phyloP scores from a whole-genome alignment of 2,888 invertebrate species.

The Chydorus sphaericus region DNA sequence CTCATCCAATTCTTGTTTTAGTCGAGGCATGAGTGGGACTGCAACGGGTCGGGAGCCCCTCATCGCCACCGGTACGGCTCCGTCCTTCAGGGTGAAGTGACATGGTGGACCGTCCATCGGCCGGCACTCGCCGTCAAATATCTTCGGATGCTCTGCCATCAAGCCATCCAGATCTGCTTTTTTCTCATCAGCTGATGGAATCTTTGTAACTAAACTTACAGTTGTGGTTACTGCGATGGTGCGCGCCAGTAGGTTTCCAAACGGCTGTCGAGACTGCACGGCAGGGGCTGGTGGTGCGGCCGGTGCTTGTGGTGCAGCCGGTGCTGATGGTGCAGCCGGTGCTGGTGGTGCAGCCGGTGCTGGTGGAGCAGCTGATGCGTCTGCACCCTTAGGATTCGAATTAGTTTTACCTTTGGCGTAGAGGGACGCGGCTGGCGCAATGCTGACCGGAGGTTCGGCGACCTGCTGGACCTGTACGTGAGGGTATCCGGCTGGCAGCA shows the following conservation, averaged over 20 bases:
- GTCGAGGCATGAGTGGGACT: neutral
- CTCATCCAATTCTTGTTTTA: slow-evolving; percentile 12
- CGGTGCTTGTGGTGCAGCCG: too few relatives aligned
- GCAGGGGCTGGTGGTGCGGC: neutral
- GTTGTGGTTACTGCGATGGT: too few relatives aligned
- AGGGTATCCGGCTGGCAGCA: neutral
- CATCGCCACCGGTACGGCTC: neutral
- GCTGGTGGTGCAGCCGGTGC: too few relatives aligned
- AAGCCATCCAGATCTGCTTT: neutral
- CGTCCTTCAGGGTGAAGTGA: neutral
- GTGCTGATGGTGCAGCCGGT: too few relatives aligned
- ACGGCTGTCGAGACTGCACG: too few relatives aligned
- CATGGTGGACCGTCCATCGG: slow-evolving; percentile 2
- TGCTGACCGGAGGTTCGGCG: too few relatives aligned
- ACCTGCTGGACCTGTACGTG: too few relatives aligned
- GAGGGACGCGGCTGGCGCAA: too few relatives aligned
- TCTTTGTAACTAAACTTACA: neutral
- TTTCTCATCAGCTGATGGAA: neutral
- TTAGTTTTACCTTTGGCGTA: neutral
- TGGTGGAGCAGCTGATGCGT: neutral
- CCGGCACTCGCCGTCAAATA: slow-evolving; percentile 5
- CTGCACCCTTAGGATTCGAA: neutral
- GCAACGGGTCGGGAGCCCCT: slow-evolving; percentile 1
- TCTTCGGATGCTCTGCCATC: neutral
- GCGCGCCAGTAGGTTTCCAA: too few relatives aligned